Evolutionary conservation across 2,113 vertebrate species (phyloP), one percentile per base, ranked within the genome.

Genomic region (Planiliza haematocheilus): DNA sequence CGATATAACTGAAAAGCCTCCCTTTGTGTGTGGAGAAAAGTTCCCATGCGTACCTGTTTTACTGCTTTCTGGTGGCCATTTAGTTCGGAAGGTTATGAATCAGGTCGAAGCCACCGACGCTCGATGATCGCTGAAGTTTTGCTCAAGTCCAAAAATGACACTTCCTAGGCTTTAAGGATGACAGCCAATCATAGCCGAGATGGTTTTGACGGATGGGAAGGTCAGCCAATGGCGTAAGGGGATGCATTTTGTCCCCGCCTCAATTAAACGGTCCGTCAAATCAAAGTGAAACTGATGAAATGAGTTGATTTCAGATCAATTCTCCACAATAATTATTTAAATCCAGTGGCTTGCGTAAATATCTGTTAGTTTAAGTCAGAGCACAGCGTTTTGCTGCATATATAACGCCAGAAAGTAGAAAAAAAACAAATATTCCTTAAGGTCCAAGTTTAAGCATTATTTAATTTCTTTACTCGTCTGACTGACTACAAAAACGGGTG

Each of bases 81-180:
- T 60, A 61, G 24, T 84, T 48, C 24, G 9, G 10, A 68, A 70
- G 66, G 0, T 69, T 21, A 20, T 56, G 48, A 73, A 71, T 68
- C 77, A 50, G 24, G 64, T 69, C 61, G 45, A 16, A 67, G 62
- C 53, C 71, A 37, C 45, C 46, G 11, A 57, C 41, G 65, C 49
- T 42, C 30, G 48, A 69, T 46, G 70, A 61, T n/a, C 39, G 30
- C 48, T 48, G 8, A 82, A 89, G 80, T 88, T 89, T 67, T 37
- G 21, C 81, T 49, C 36, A 67, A 85, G 59, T 86, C 83, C 70
- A 84, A 75, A 89, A 84, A 89, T 77, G 74, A 89, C 85, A 86
- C 80, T 89, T 86, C 82, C 76, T 65, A 82, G 69, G 14, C n/a
- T 78, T 70, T n/a, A 21, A 43, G 37, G 2, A 0, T 7, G 3